Evolutionary conservation across 1,140 invertebrate genomes (phyloP), one percentile per base, ranked within the genome.

Genomic region (Leptopilina boulardi): DNA sequence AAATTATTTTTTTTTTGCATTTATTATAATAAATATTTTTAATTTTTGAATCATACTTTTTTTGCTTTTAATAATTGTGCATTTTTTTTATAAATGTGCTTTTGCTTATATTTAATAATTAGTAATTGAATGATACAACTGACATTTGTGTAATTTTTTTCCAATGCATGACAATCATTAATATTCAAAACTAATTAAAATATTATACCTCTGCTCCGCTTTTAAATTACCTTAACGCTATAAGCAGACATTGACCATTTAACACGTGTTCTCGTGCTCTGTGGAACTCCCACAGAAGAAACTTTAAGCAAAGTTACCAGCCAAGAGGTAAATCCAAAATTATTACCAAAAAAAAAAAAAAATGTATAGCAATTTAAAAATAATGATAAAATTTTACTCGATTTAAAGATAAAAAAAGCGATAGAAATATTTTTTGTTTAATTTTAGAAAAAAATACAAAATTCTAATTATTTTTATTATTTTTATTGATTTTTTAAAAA

Each of bases 191-290:
- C 47, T 42, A 72, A 73, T 80, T 77, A 80, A 76, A 70, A 66
- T 70, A 81, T 75, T 75, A 66, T 38, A 38, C 34, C 34, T 74
- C 56, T 51, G 59, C 59, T 66, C 75, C 77, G 86, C 83, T 86
- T 85, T 78, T 78, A 82, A 84, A 47, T 86, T 86, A 87, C 89
- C 89, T 90, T 90, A 90, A 91, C 89, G 82, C 87, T 90, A n/a
- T n/a, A 85, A 89, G 89, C 93, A 98, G 96, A 98, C 93, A 97
- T 98, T 93, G 96, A 98, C 91, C 97, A 98, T 91, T 93, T 98
- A 92, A 97, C 95, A 83, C 93, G 96, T 91, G 97, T 98, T 88
- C 94, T 98, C 91, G 93, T 94, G 86, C 92, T 98, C 79, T 96
- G 96, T 91, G 97, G 97, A 79, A 97, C 95, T 83, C 97, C 96